Base-by-base conservation (phyloP, 23 tunicate species). In the Ciona savignyi region DNA sequence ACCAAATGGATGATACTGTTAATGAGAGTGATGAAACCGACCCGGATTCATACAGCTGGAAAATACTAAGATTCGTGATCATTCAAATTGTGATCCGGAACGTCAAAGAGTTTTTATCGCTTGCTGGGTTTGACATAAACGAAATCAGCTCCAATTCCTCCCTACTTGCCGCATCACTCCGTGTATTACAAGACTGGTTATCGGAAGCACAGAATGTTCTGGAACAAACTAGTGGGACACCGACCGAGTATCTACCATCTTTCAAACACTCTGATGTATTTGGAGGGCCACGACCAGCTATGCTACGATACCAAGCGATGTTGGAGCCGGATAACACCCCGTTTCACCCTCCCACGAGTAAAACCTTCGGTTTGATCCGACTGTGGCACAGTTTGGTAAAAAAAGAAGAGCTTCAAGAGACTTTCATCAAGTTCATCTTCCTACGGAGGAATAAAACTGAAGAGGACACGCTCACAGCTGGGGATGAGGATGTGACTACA, bases 371-470 rank as follows among this genome's bases (percentile, higher is more conserved):
- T 21, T 81, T 70, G 25, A 70, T 34, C 29, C 80, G 93, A 4
- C 72, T 91, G 9, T 91, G 97, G 97, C 86, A 70, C 33, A 74
- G 91, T 60, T 60, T 91, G 33, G 82, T 91, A 15, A 75, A 72
- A 29, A 91, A 78, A 35, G 97, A 91, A 68, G 35, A 68, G 2
- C 35, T 91, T 1, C 91, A 84, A 35, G 86, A 80, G 20, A 65
- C 73, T 6, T 91, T 91, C 64, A 91, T 84, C 49, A 83, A 87
- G 60, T 91, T 79, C 72, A 84, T 91, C 22, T 91, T 84, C 64
- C 73, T 66, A 3, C 63, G 49, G 27, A 76, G 76, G 69, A 32
- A 72, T 26, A 25, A 27, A 11, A 49, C 76, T 33, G 76, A 51
- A 25, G 34, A 29, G 20, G 32, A 33, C 25, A 51, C 31, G 11